phyloP scores from a whole-genome alignment of 92 coral and sea anemone genomes.

The Bergia puertoricense region DNA sequence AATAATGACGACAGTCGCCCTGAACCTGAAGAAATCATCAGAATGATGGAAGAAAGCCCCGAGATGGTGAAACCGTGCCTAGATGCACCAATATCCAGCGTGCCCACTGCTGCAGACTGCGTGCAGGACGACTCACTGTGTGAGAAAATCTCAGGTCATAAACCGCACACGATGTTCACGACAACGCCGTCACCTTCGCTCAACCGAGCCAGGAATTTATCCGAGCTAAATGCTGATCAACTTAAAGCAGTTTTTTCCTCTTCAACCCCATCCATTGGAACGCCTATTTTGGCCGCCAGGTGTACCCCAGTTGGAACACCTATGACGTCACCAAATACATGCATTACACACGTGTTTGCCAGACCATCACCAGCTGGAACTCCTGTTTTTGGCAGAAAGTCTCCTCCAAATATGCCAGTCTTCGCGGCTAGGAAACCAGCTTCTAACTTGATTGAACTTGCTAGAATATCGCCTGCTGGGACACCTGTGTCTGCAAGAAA shows the following conservation, averaged over 20 bases:
- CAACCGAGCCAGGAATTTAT: conserved; percentile 26
- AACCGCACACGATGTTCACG: neutral
- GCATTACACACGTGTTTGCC: conserved; percentile 5
- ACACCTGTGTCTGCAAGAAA: conserved; percentile 8
- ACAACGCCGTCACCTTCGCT: neutral
- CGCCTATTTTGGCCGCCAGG: conserved; percentile 4
- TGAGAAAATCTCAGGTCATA: neutral
- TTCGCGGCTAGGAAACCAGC: neutral
- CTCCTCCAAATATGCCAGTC: neutral
- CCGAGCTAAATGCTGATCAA: conserved; percentile 3
- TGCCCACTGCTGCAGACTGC: conserved; percentile 32
- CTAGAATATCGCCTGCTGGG: neutral
- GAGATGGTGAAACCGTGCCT: conserved; percentile 15
- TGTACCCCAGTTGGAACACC: neutral
- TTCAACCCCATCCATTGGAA: neutral
- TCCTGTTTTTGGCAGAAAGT: conserved; percentile 27
- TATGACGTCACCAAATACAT: neutral
- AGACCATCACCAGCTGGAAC: conserved; percentile 18
- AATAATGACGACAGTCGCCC: conserved; percentile 17
- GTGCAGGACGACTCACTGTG: neutral
- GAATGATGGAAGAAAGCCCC: conserved; percentile 21
- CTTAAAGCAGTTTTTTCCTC: neutral
- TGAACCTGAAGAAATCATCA: conserved; percentile 10
- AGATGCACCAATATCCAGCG: conserved; percentile 31
- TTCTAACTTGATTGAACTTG: neutral